Conservation (phyloP, 2,113 vertebrate genomes). For the Poicephalus gulielmi region DNA sequence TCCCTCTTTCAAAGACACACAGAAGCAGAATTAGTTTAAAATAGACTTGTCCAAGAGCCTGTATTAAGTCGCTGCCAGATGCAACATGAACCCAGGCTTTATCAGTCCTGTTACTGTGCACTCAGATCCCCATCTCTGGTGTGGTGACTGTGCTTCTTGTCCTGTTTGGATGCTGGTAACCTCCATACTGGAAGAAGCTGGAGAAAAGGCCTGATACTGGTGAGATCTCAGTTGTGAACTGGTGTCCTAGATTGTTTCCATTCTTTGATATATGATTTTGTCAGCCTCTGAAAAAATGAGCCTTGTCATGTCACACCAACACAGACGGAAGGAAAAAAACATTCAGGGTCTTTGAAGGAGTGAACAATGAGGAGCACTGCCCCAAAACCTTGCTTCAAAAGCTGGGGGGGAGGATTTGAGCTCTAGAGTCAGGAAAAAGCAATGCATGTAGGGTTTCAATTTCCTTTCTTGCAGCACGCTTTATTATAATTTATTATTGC, state of each 20-base stretch:
- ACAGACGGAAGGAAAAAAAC: neutral
- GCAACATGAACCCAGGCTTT: neutral
- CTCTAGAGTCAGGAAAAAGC: neutral
- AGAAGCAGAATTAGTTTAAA: conserved; percentile 34
- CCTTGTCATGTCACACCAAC: neutral
- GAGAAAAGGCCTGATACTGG: neutral
- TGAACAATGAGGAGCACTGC: neutral
- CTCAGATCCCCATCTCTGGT: neutral
- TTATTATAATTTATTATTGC: neutral
- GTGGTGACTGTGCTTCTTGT: neutral
- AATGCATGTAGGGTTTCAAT: neutral
- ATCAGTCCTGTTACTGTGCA: neutral
- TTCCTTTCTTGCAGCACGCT: neutral
- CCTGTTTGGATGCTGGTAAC: neutral
- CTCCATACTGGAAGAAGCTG: neutral
- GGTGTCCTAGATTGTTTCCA: neutral
- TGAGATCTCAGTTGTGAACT: neutral
- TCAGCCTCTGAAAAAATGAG: neutral
- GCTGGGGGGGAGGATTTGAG: neutral
- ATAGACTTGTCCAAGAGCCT: conserved; percentile 6
- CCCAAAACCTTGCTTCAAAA: neutral
- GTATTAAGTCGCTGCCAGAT: neutral
- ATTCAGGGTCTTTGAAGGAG: neutral
- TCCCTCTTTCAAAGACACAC: neutral
- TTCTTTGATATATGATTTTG: neutral